Evolutionary conservation across 1,140 invertebrate species (phyloP), one percentile per base, ranked within the genome.

Genomic region (Portunus trituberculatus): DNA sequence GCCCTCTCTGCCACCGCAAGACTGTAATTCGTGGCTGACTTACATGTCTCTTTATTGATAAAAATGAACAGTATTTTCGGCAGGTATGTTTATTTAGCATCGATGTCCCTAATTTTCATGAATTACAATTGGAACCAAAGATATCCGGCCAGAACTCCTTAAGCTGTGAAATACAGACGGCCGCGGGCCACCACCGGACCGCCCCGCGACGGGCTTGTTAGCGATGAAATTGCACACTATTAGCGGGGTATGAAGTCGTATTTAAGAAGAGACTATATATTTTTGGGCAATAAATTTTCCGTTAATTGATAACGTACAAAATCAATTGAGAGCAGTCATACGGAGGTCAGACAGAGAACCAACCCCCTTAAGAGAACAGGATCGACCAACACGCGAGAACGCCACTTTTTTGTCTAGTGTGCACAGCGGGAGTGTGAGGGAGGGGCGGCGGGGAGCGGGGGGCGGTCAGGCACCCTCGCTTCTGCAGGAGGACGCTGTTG

Each of bases 1-100:
- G 32, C 25, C 89, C 16, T 91, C 28, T 31, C 39, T 89, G 25
- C 31, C 87, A 20, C 20, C 8, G 31, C 46, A 59, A 91, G 46
- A 32, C 59, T 91, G 59, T 59, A 52, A 29, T 59, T 59, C 20
- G n/a, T n/a, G 28, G 25, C 89, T 91, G 31, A 91, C 89, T 59
- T 91, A 91, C 46, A 59, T 29, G 89, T 91, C 48, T 91, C 25
- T 59, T 91, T 39, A 91, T 91, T 91, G 46, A 91, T 91, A 91
- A 59, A 91, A 91, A 91, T 91, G 59, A 59, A 91, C n/a, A 45
- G 25, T 59, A n/a, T 91, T 91, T 91, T 91, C 48, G 59, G 48
- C 14, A 8, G 20, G n/a, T 8, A 91, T 59, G 59, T n/a, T 59
- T 59, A 28, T 28, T 59, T 14, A 91, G 46, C 28, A 32, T 59